These are phyloP conservation scores for Poeciliopsis turneri DNA, from an alignment of 2,797 vertebrate genomes.

Conservation along the genomic window DNA sequence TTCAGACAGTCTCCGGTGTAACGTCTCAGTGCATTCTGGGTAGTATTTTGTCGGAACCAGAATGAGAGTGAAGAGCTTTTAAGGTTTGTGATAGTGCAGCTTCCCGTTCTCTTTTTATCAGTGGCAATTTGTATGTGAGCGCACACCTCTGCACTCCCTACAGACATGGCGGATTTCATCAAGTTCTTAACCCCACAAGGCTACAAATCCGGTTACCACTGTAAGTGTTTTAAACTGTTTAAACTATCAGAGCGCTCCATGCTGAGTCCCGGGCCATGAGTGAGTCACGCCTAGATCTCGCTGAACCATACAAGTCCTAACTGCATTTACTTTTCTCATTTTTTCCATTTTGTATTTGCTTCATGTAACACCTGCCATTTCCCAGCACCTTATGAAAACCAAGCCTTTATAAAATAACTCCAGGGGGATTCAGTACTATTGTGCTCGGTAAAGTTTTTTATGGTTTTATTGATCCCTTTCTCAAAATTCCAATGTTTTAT, in stretches of 20 bases:
- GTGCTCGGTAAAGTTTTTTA: slow-evolving; percentile 52
- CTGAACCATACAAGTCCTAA: slow-evolving; percentile 54
- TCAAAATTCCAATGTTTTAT: slow-evolving; percentile 55
- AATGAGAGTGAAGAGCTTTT: slow-evolving; percentile 42
- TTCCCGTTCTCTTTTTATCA: slow-evolving; percentile 70
- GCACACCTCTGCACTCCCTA: slow-evolving; percentile 69
- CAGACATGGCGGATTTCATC: slow-evolving; percentile 75
- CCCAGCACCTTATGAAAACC: slow-evolving; percentile 55
- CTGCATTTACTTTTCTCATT: slow-evolving; percentile 56
- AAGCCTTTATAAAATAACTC: slow-evolving; percentile 34
- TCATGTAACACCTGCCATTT: slow-evolving; percentile 73
- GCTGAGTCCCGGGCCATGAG: slow-evolving; percentile 46
- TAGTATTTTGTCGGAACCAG: slow-evolving; percentile 32
- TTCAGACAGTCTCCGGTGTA: slow-evolving; percentile 12
- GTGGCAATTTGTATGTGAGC: slow-evolving; percentile 79
- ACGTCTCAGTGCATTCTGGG: slow-evolving; percentile 45
- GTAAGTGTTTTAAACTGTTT: slow-evolving; percentile 79
- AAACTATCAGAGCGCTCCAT: slow-evolving; percentile 63
- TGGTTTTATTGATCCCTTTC: slow-evolving; percentile 64
- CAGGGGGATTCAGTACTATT: slow-evolving; percentile 52
- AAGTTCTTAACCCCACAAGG: slow-evolving; percentile 75
- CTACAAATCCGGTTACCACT: slow-evolving; percentile 80
- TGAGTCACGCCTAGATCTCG: slow-evolving; percentile 48
- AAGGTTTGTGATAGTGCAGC: slow-evolving; percentile 51
- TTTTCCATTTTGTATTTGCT: slow-evolving; percentile 52